phyloP scores from a whole-genome alignment of 2,888 invertebrate genomes.

The Conops quadrifasciatus region DNA sequence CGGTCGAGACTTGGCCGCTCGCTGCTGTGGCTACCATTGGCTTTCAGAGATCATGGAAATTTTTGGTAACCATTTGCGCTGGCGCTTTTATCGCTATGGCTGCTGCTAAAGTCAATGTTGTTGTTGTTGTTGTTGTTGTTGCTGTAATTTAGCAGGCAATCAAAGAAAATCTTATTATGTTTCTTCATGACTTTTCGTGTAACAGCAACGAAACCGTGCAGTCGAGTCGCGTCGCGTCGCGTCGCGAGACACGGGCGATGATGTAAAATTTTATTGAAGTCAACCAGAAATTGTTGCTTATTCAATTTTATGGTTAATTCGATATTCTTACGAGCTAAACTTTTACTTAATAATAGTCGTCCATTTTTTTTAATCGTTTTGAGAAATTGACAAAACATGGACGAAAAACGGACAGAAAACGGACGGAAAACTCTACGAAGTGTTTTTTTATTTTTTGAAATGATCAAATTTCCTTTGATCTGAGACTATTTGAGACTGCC shows the following conservation, averaged over 20 bases:
- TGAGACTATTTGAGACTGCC: no score
- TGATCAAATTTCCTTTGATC: no score
- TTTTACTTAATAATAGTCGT: background rate
- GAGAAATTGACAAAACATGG: slow-evolving; percentile 1
- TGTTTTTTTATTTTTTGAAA: no score
- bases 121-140: slow-evolving; percentile 11
- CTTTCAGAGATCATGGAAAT: background rate
- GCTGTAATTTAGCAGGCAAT: slow-evolving; percentile 17
- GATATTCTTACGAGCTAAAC: background rate
- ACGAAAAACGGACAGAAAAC: background rate
- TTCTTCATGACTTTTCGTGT: slow-evolving; percentile 33
- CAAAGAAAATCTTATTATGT: slow-evolving; percentile 26
- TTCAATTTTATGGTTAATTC: no score
- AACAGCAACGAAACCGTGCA: slow-evolving; percentile 1
- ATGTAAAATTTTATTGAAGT: no score
- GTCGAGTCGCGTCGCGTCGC: background rate
- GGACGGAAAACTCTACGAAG: no score
- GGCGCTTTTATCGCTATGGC: background rate
- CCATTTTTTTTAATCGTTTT: background rate
- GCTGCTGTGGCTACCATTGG: background rate
- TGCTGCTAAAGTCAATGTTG: background rate
- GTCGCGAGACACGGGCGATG: background rate
- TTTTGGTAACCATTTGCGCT: background rate
- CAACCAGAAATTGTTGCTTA: no score
- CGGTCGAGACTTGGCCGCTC: background rate